A percentile compares a stretch with the other conserved stretches of the same genome.
phyloP scores from a whole-genome alignment of 1,140 invertebrate genomes.

The Pseudachorutes palmiensis region DNA sequence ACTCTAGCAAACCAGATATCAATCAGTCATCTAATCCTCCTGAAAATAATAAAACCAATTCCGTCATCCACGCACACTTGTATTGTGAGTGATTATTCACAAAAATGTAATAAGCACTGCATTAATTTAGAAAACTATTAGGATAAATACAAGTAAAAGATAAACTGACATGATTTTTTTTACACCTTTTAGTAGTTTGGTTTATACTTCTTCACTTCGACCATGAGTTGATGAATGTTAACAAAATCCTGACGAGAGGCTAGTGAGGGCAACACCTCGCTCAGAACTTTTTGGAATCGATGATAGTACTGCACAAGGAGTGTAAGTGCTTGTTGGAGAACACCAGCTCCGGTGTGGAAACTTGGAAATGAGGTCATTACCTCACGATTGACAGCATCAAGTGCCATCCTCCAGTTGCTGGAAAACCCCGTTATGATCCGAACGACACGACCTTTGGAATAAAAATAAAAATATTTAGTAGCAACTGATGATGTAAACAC shows the following conservation, averaged over 20 bases:
- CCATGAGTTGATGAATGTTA: slow-evolving; percentile 98
- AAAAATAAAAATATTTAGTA: slow-evolving; percentile 13
- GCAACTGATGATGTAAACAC: background rate
- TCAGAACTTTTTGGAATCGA: slow-evolving; percentile 90
- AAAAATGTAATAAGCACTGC: too few species aligned
- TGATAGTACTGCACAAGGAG: slow-evolving; percentile 97
- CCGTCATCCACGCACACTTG: too few species aligned
- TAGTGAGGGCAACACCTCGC: slow-evolving; percentile 50
- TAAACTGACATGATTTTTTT: too few species aligned
- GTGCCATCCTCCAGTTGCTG: slow-evolving; percentile 83
- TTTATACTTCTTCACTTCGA: slow-evolving; percentile 99
- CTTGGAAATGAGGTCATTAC: slow-evolving; percentile 93
- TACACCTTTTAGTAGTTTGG: slow-evolving; percentile 56
- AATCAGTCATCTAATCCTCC: too few species aligned
- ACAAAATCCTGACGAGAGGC: slow-evolving; percentile 81
- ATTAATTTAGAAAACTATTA: too few species aligned
- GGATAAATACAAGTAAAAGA: too few species aligned
- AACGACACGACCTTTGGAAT: slow-evolving; percentile 58
- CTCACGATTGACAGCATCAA: slow-evolving; percentile 90
- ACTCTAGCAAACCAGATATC: too few species aligned
- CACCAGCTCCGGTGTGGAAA: slow-evolving; percentile 84
- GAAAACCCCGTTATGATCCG: slow-evolving; percentile 81
- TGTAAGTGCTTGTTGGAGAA: slow-evolving; percentile 86
- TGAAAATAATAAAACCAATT: too few species aligned
- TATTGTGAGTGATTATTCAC: too few species aligned